Percentiles rank a stretch among this genome's conserved stretches.
Conservation (phyloP, 2,888 invertebrate species). For the Aphrophora alni region DNA sequence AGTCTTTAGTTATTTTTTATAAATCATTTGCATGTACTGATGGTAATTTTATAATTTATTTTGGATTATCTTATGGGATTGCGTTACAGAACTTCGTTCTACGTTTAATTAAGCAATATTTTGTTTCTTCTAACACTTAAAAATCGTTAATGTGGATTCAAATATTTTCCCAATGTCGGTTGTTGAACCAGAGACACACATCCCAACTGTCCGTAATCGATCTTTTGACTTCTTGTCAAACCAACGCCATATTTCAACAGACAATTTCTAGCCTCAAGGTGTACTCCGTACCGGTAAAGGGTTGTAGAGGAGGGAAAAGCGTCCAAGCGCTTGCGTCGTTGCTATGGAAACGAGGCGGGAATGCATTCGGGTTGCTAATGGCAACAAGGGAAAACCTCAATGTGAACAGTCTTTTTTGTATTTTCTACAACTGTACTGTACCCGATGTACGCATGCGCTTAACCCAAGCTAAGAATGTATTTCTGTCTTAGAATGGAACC, state of each 20-base stretch:
- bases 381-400: slow-evolving; percentile 26
- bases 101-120: too few species aligned
- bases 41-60: too few species aligned
- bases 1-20: too few species aligned
- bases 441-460: slow-evolving; percentile 25
- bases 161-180: neutral
- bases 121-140: too few species aligned
- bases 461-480: neutral
- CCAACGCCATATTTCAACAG: slow-evolving; percentile 41
- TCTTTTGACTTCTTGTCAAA: slow-evolving; percentile 38
- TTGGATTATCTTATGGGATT: too few species aligned
- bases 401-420: neutral
- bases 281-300: slow-evolving; percentile 22
- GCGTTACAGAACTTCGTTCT: too few species aligned
- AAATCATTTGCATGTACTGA: too few species aligned
- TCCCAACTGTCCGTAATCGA: slow-evolving; percentile 33
- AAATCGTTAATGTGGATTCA: too few species aligned
- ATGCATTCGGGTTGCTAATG: slow-evolving; percentile 26
- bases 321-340: slow-evolving; percentile 41
- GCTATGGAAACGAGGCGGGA: slow-evolving; percentile 41
- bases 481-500: neutral
- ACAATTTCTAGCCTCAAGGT: slow-evolving; percentile 33
- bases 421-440: neutral
- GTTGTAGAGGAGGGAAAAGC: slow-evolving; percentile 15
- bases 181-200: neutral